Conservation (phyloP, 1,140 invertebrate genomes). For the Helicoverpa zea region DNA sequence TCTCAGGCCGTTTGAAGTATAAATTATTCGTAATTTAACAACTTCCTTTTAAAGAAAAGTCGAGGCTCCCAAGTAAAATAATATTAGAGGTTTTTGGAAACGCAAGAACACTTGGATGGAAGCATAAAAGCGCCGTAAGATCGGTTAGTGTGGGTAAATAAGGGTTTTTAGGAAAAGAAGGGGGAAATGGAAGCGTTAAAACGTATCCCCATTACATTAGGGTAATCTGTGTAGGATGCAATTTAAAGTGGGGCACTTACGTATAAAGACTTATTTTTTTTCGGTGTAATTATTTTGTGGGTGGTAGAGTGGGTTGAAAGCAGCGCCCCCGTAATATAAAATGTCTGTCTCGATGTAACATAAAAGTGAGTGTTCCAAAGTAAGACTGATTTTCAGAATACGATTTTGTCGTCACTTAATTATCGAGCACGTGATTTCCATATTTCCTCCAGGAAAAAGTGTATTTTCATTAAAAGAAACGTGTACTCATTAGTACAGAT, state of each 20-base stretch:
- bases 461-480: too few species aligned
- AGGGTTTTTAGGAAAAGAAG: not conserved
- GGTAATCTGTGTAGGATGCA: slow-evolving; percentile 29
- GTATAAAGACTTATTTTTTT: slow-evolving; percentile 5
- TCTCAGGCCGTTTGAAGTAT: slow-evolving; percentile 41
- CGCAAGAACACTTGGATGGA: slow-evolving; percentile 24
- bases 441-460: too few species aligned
- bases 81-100: slow-evolving; percentile 30
- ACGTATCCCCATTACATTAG: slow-evolving; percentile 33
- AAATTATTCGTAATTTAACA: slow-evolving; percentile 44
- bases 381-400: not conserved
- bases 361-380: too few species aligned
- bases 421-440: too few species aligned
- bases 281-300: slow-evolving; percentile 12
- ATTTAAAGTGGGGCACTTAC: slow-evolving; percentile 20
- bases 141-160: not conserved
- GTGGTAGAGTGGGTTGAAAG: too few species aligned
- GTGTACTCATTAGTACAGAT: too few species aligned
- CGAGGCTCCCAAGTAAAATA: slow-evolving; percentile 26
- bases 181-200: slow-evolving; percentile 26
- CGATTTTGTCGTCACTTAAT: too few species aligned
- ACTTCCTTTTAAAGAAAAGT: slow-evolving; percentile 35
- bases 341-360: too few species aligned
- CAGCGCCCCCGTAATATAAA: too few species aligned
- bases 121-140: slow-evolving; percentile 10